Evolutionary conservation across 2,113 vertebrate genomes (phyloP), one percentile per base, ranked within the genome.

Genomic region (Lepisosteus osseus): DNA sequence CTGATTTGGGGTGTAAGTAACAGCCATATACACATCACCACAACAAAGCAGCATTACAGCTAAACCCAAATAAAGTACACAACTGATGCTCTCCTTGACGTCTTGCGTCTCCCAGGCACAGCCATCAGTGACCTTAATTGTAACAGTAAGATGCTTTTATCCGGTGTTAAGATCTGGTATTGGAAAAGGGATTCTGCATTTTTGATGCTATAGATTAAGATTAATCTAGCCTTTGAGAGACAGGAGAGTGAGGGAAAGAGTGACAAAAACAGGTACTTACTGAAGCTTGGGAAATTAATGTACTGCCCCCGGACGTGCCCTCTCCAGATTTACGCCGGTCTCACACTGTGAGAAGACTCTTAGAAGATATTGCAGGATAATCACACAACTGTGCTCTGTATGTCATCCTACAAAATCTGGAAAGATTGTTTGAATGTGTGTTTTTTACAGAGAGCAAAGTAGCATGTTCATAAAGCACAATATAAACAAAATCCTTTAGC

Each of bases 81-180:
- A 14, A 61, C 61, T 14, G 54, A 73, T 61, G 77, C 67, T 65
- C 4, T 64, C 44, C 9, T 72, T 70, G 29, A 42, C 62, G 55
- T 54, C 68, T 56, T 57, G 74, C 76, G 83, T 80, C 74, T 74
- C 70, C 72, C 13, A 69, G 12, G 3, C 59, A 76, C 74, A 61
- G 44, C 1, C 55, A 12, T 40, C 59, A 73, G 56, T 82, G 85
- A 87, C 84, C 86, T 86, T 81, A 74, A 86, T 89, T 79, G 77
- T 74, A 67, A 62, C 47, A 74, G 70, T 72, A 78, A 80, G 70
- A 84, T 83, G 82, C 80, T 77, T 82, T 85, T 68, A 89, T 87
- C 82, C 84, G 75, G 85, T 89, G 86, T 89, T 88, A 89, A 89
- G 82, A 86, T 87, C 87, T 72, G 63, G 76, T 77, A 86, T 87